Evolutionary conservation across 2,113 vertebrate genomes (phyloP), one percentile per base, ranked within the genome.

Genomic region (Hylia prasina): DNA sequence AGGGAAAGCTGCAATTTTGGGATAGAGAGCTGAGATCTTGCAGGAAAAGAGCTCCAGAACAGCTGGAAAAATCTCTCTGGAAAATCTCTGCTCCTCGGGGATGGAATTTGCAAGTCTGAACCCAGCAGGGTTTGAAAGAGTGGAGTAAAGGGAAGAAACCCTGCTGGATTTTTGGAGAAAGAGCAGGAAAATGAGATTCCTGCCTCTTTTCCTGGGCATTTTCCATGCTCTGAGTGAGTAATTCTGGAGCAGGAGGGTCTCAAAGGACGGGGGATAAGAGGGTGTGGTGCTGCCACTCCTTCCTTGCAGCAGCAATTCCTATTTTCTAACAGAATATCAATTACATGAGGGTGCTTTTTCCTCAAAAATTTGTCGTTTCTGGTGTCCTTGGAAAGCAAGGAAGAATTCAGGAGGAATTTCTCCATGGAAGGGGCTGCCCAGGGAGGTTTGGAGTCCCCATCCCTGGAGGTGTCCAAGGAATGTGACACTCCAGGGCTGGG

Each of bases 271-370:
- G 48, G 72, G 14, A 5, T 12, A 2, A 21, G 47, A 47, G n/a
- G 51, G 11, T 6, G 39, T 4, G 42, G 31, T 45, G 54, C 9
- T 44, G 64, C 31, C 35, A 8, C 25, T 44, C 3, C 0, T 24
- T 60, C 10, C 0, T 39, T 47, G 18, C 0, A 24, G 51, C 57
- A 50, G 53, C 57, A 16, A 4, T 65, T 48, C 61, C 53, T 53
- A 7, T 51, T 75, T 60, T 53, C 33, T 39, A 4, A 16, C 3
- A 31, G 11, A 71, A 45, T 7, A 27, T 31, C 79, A 21, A 1
- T 50, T 6, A 3, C 1, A 1, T 0, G 3, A 35, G 2, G 7
- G 31, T n/a, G 10, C 8, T 63, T 48, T 35, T 35, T 7, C 18
- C 40, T 27, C 9, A 11, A 40, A n/a, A 15, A 56, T 14, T 1